These are phyloP conservation scores for Scomber colias DNA, from an alignment of 2,113 vertebrate species.

Conservation along the genomic window DNA sequence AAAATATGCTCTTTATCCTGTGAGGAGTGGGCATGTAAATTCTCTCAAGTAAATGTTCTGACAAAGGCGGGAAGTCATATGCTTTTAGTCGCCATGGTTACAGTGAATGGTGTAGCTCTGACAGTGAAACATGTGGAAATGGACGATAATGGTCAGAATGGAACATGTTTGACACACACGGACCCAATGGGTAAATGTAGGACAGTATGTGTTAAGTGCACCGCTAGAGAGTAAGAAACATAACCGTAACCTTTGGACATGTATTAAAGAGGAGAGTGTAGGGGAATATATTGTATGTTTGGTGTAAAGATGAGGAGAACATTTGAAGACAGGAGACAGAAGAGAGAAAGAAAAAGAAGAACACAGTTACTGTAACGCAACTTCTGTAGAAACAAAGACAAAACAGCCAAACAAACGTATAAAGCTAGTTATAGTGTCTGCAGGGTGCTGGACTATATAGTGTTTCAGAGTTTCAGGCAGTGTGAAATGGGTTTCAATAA, in stretches of 20 bases:
- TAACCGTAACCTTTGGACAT: neutral
- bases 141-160: conserved; percentile 8
- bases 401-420: neutral
- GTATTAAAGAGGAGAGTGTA: neutral
- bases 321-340: neutral
- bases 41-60: conserved; percentile 4
- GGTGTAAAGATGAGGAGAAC: neutral
- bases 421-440: neutral
- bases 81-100: conserved; percentile 68
- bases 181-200: conserved; percentile 1
- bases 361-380: too few relatives aligned
- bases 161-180: conserved; percentile 10
- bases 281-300: neutral
- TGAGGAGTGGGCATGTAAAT: conserved; percentile 14
- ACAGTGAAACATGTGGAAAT: neutral
- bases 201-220: conserved; percentile 24
- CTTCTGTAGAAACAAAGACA: neutral
- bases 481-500: conserved; percentile 13
- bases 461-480: neutral
- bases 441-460: neutral
- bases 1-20: conserved; percentile 10
- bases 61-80: conserved; percentile 36
- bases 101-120: neutral
- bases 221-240: neutral
- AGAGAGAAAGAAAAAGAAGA: neutral